Conservation (phyloP, 1,140 invertebrate genomes). For the Drosophila sulfurigaster region DNA sequence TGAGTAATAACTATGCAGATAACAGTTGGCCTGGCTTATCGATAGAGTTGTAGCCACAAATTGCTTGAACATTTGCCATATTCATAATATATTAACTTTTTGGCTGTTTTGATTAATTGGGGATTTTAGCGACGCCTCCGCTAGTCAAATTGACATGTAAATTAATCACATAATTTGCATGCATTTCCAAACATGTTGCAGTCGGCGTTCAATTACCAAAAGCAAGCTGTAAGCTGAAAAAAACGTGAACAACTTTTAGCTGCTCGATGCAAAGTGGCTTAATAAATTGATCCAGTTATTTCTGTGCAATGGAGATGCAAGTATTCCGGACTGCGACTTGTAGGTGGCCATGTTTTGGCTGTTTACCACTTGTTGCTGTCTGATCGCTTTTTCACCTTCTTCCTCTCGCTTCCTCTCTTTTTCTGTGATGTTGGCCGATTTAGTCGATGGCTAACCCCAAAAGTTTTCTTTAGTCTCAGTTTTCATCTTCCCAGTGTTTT, state of each 20-base stretch:
- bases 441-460: conserved; percentile 8
- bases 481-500: conserved; percentile 21
- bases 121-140: conserved; percentile 28
- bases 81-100: background rate
- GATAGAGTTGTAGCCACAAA: conserved; percentile 12
- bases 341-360: conserved; percentile 55
- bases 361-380: conserved; percentile 48
- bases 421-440: conserved; percentile 38
- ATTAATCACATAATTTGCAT: conserved; percentile 55
- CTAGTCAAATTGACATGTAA: conserved; percentile 34
- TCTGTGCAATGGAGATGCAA: conserved; percentile 18
- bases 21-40: conserved; percentile 6
- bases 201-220: conserved; percentile 28
- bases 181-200: conserved; percentile 45
- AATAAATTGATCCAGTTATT: conserved; percentile 54
- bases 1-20: conserved; percentile 10
- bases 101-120: conserved; percentile 28
- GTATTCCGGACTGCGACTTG: conserved; percentile 14
- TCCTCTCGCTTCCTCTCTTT: background rate
- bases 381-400: background rate
- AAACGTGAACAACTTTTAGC: conserved; percentile 46
- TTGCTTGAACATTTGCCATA: conserved; percentile 36
- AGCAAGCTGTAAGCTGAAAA: conserved; percentile 9
- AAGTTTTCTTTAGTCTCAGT: conserved; percentile 8
- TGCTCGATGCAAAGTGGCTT: conserved; percentile 37